Conservation (phyloP, 2,888 invertebrate species). For the Xestoiulus laeticollis region DNA sequence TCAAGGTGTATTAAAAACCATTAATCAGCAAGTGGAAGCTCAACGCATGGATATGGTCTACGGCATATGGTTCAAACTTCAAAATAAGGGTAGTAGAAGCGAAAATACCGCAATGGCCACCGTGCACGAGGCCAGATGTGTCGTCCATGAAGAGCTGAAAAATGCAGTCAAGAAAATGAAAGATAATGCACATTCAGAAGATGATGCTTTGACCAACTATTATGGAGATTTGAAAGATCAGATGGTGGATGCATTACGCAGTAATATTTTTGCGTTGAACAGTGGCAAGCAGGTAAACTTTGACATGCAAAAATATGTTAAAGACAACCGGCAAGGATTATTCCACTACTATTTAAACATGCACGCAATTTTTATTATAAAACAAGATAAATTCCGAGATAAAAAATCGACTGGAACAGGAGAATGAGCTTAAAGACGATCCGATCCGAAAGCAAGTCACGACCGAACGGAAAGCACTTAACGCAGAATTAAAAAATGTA, state of each 20-base stretch:
- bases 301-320: neutral
- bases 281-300: constrained; percentile 41
- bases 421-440: neutral
- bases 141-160: constrained; percentile 1
- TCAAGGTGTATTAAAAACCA: neutral
- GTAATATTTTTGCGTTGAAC: neutral
- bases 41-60: neutral
- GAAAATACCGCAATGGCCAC: constrained; percentile 9
- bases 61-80: neutral
- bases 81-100: neutral
- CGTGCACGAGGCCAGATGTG: constrained; percentile 13
- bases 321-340: neutral
- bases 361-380: neutral
- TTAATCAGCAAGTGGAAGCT: constrained; percentile 45
- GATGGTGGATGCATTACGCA: neutral
- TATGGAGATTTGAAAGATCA: constrained; percentile 45
- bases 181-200: neutral
- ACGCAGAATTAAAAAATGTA: constrained; percentile 20
- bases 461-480: neutral
- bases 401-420: constrained; percentile 7
- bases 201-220: neutral
- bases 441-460: neutral
- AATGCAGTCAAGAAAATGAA: neutral
- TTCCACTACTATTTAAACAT: neutral
- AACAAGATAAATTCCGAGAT: neutral